A percentile compares a stretch with the other conserved stretches of the same genome.
Evolutionary conservation across 2,113 vertebrate genomes (phyloP).

Genomic region (Peromyscus leucopus): DNA sequence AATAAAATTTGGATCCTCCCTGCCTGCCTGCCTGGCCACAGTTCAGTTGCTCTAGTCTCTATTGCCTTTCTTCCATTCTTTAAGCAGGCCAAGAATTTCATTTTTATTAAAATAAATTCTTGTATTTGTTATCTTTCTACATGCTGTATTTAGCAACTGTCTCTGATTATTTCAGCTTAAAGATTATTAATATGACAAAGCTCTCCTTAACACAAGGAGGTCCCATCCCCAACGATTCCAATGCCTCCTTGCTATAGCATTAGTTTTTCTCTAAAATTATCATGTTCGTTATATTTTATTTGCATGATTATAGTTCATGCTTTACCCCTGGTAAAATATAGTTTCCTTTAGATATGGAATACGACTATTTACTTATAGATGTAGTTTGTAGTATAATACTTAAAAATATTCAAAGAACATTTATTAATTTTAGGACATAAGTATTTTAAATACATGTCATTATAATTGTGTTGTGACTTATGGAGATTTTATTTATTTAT

Average conservation of each 20-base stretch:
- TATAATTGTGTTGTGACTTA: not conserved
- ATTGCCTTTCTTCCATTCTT: not conserved
- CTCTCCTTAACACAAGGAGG: not conserved
- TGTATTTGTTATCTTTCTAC: not conserved
- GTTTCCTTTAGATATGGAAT: not conserved
- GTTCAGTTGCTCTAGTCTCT: not conserved
- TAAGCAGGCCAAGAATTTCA: not conserved
- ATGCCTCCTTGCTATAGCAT: not conserved
- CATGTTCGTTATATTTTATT: not conserved
- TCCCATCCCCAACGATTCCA: not conserved
- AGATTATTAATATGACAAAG: not conserved
- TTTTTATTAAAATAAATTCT: not conserved
- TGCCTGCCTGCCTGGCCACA: not conserved
- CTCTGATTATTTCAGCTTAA: not conserved
- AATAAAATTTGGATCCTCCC: not conserved
- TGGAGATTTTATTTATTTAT: too few relatives aligned
- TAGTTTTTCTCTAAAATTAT: not conserved
- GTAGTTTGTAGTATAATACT: not conserved
- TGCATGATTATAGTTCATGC: not conserved
- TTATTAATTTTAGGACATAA: slow-evolving; percentile 2
- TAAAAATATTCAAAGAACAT: slow-evolving; percentile 16
- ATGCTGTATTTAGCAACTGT: not conserved
- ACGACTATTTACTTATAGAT: not conserved
- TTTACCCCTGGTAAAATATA: not conserved
- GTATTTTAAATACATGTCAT: not conserved